These are phyloP conservation scores for Operophtera brumata DNA, from an alignment of 2,888 invertebrate species.

Conservation along the genomic window DNA sequence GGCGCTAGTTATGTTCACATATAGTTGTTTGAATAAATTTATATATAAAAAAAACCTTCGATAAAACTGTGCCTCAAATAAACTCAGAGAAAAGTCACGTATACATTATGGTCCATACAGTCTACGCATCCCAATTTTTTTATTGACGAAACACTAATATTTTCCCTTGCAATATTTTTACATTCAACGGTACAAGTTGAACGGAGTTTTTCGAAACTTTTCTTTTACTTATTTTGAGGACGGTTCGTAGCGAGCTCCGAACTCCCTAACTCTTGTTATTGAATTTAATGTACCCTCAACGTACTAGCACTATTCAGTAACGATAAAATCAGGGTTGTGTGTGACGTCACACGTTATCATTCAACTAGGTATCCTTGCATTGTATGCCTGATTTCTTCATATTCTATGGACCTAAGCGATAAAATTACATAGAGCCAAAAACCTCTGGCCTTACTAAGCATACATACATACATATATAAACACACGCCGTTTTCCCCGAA, in stretches of 20 bases:
- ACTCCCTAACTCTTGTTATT: conserved; percentile 79
- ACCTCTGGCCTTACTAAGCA: no score
- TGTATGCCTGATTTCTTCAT: no score
- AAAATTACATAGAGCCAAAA: no score
- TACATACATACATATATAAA: no score
- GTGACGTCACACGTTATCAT: no score
- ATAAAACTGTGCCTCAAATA: conserved; percentile 3
- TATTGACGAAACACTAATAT: conserved; percentile 45
- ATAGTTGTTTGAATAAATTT: no score
- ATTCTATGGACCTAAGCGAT: no score
- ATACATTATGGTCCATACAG: conserved; percentile 20
- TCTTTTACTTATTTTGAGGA: conserved; percentile 78
- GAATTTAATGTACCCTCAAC: conserved; percentile 77
- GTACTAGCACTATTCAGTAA: conserved; percentile 65
- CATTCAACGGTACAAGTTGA: conserved; percentile 70
- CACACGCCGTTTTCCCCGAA: no score
- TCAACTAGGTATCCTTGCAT: no score
- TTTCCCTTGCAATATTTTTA: conserved; percentile 61
- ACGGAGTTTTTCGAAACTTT: conserved; percentile 73
- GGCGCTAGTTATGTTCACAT: no score
- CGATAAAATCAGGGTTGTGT: conserved; percentile 58
- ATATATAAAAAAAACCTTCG: not conserved
- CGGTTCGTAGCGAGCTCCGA: conserved; percentile 77
- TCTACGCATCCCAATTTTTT: conserved; percentile 34
- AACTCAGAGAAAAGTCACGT: conserved; percentile 30